A percentile compares a stretch with the other conserved stretches of the same genome.
phyloP scores from a whole-genome alignment of 1,140 invertebrate genomes.

The Acromyrmex heyeri region DNA sequence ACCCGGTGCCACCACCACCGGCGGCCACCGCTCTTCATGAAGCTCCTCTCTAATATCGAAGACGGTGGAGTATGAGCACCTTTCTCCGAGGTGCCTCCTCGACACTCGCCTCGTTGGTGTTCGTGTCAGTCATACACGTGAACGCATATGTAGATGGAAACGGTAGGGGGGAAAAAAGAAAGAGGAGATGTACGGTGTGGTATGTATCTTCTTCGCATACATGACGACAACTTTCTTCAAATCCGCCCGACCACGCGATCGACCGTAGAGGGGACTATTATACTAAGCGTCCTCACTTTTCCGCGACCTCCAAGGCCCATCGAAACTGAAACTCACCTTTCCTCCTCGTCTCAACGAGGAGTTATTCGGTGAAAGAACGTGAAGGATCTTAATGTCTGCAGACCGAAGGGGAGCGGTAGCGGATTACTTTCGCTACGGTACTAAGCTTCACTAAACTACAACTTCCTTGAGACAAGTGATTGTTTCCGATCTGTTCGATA shows the following conservation, averaged over 20 bases:
- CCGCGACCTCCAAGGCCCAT: slow-evolving; percentile 77
- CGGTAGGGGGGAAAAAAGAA: background rate
- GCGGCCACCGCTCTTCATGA: slow-evolving; percentile 67
- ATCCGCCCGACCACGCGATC: slow-evolving; percentile 58
- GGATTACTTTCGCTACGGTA: slow-evolving; percentile 47
- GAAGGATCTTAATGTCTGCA: slow-evolving; percentile 3
- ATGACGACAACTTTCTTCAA: slow-evolving; percentile 72
- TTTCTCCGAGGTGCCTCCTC: slow-evolving; percentile 79
- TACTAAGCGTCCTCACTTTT: slow-evolving; percentile 76
- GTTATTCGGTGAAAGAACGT: slow-evolving; percentile 72
- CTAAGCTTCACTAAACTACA: background rate
- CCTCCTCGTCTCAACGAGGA: slow-evolving; percentile 46
- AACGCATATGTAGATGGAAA: background rate
- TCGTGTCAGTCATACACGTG: slow-evolving; percentile 4
- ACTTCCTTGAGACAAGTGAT: slow-evolving; percentile 41
- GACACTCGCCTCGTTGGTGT: slow-evolving; percentile 30
- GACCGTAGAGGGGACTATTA: slow-evolving; percentile 67
- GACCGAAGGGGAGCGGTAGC: background rate
- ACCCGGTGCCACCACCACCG: slow-evolving; percentile 79
- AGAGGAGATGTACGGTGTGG: background rate
- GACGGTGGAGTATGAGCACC: slow-evolving; percentile 80
- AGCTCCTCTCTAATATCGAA: slow-evolving; percentile 85
- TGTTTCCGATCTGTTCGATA: slow-evolving; percentile 45
- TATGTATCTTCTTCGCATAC: background rate
- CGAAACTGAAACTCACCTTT: slow-evolving; percentile 75